These are phyloP conservation scores for Stegodyphus dumicola DNA, from an alignment of 1,140 invertebrate species.

Conservation along the genomic window DNA sequence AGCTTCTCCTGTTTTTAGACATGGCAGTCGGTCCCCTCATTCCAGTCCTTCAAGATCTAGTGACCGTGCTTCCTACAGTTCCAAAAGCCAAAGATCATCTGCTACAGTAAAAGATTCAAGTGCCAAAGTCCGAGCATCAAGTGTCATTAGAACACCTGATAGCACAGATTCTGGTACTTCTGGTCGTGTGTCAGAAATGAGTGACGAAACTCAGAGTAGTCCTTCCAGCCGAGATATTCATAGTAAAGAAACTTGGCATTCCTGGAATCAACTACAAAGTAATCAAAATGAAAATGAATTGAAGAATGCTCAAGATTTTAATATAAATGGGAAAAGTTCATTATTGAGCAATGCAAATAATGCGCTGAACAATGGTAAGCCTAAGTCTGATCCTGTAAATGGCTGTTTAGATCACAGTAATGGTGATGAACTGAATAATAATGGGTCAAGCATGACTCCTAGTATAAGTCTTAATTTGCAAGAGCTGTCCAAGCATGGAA, in stretches of 20 bases:
- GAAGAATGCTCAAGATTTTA: neutral
- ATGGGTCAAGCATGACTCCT: slow-evolving; percentile 3
- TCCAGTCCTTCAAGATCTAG: slow-evolving; percentile 49
- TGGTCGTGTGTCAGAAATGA: slow-evolving; percentile 43
- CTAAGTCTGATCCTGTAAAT: neutral
- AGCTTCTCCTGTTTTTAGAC: slow-evolving; percentile 51
- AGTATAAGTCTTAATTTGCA: slow-evolving; percentile 48
- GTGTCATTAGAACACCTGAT: slow-evolving; percentile 29
- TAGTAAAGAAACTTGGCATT: slow-evolving; percentile 48
- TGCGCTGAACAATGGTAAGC: neutral
- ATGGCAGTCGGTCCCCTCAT: slow-evolving; percentile 51
- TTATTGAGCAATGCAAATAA: neutral
- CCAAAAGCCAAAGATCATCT: slow-evolving; percentile 37
- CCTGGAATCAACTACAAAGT: slow-evolving; percentile 10
- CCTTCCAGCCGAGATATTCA: slow-evolving; percentile 46
- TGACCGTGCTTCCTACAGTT: slow-evolving; percentile 30
- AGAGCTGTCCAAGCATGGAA: slow-evolving; percentile 36
- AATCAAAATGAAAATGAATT: slow-evolving; percentile 18
- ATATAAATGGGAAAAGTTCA: slow-evolving; percentile 11
- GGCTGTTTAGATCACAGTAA: neutral
- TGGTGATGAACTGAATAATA: slow-evolving; percentile 33
- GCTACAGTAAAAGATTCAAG: slow-evolving; percentile 15
- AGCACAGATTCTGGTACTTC: slow-evolving; percentile 56
- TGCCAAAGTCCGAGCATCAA: slow-evolving; percentile 12
- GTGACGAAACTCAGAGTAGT: slow-evolving; percentile 57